Percentiles rank a stretch among this genome's conserved stretches.
phyloP scores from a whole-genome alignment of 2,888 invertebrate species.

The Heliconius ethilla region DNA sequence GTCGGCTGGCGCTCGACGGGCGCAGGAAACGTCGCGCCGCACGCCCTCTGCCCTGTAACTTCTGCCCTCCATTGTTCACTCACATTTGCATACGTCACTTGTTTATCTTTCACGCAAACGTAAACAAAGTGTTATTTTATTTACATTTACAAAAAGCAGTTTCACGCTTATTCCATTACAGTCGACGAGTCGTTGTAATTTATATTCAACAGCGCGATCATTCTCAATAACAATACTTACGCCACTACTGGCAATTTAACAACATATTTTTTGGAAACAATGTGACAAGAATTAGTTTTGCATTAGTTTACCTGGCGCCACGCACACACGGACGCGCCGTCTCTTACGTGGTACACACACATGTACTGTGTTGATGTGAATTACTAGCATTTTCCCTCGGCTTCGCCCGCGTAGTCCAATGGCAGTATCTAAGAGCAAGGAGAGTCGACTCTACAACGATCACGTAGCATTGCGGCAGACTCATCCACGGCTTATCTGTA shows the following conservation, averaged over 20 bases:
- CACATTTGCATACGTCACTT: constrained; percentile 52
- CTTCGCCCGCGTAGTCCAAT: too few relatives aligned
- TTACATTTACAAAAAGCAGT: background rate
- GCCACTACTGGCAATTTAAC: constrained; percentile 45
- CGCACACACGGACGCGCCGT: background rate
- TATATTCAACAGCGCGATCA: constrained; percentile 50
- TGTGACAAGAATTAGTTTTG: constrained; percentile 32
- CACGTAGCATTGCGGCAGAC: constrained; percentile 69
- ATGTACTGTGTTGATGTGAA: background rate
- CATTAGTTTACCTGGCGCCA: constrained; percentile 10
- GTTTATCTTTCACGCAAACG: constrained; percentile 32
- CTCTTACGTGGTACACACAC: background rate
- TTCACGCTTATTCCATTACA: background rate
- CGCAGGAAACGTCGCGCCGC: constrained; percentile 34
- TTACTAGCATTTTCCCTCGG: background rate
- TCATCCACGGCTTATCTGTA: constrained; percentile 55
- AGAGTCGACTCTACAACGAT: constrained; percentile 58
- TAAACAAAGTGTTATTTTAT: constrained; percentile 13
- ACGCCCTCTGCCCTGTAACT: constrained; percentile 54
- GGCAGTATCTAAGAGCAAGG: too few relatives aligned
- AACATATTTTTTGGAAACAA: constrained; percentile 46
- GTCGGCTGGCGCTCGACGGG: background rate
- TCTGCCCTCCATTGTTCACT: constrained; percentile 64
- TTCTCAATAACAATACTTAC: constrained; percentile 36
- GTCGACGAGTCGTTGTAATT: constrained; percentile 50